Conservation (phyloP, 2,797 vertebrate genomes). For the Salmo trutta region DNA sequence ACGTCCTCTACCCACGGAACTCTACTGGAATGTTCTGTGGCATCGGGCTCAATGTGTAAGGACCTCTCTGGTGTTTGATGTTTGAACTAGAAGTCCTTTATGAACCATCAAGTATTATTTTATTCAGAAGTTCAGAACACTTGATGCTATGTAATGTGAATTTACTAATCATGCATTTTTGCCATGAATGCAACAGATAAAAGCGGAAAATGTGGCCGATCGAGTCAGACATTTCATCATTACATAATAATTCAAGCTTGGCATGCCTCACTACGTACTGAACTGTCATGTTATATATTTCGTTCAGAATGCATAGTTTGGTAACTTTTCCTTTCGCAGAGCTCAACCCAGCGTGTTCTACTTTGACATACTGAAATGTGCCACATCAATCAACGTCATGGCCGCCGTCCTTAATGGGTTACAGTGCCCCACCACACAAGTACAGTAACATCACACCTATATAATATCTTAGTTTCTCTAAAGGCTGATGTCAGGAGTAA, state of each 20-base stretch:
- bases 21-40: conserved; percentile 89
- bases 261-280: neutral
- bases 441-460: conserved; percentile 40
- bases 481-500: neutral
- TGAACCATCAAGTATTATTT: neutral
- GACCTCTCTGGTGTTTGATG: neutral
- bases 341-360: conserved; percentile 79
- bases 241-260: neutral
- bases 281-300: neutral
- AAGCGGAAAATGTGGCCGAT: too few relatives aligned
- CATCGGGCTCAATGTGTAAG: conserved; percentile 76
- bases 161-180: neutral
- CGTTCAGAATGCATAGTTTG: neutral
- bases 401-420: conserved; percentile 71
- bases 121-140: neutral
- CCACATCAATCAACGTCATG: conserved; percentile 71
- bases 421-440: conserved; percentile 89
- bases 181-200: too few relatives aligned
- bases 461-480: neutral
- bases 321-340: conserved; percentile 56
- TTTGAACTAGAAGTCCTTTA: neutral
- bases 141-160: neutral
- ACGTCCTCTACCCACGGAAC: conserved; percentile 86
- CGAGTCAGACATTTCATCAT: too few relatives aligned
- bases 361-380: conserved; percentile 82